Evolutionary conservation across 2,113 vertebrate genomes (phyloP).

Genomic region (Thryonomys swinderianus): DNA sequence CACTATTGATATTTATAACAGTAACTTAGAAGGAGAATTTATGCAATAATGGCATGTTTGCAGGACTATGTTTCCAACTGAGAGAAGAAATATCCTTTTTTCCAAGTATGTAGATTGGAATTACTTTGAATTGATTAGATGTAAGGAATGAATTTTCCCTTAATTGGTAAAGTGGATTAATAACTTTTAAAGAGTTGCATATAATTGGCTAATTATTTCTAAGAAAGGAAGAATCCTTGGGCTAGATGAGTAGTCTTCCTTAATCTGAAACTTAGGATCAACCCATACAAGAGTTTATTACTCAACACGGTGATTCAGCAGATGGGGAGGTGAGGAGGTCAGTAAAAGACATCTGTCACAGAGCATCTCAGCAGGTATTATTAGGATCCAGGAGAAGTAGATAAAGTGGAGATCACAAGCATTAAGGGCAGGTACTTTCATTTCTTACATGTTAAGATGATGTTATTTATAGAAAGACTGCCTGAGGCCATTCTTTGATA

Average conservation of each 20-base stretch:
- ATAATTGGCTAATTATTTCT: not conserved
- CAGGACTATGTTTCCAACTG: not conserved
- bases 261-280: not conserved
- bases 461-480: not conserved
- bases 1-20: not conserved
- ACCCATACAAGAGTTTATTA: not conserved
- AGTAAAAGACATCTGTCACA: not conserved
- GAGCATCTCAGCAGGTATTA: not conserved
- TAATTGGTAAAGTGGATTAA: not conserved
- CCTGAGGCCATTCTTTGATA: not conserved
- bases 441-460: slow-evolving; percentile 1
- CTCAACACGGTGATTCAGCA: not conserved
- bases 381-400: not conserved
- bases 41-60: not conserved
- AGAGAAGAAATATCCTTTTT: not conserved
- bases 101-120: not conserved
- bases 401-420: not conserved
- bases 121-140: not conserved
- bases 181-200: slow-evolving; percentile 22
- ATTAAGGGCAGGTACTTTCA: not conserved
- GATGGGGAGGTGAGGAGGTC: accelerated
- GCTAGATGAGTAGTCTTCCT: not conserved
- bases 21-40: slow-evolving; percentile 35
- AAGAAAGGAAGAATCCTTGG: not conserved
- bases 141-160: slow-evolving; percentile 1